phyloP scores from a whole-genome alignment of 1,140 invertebrate species.

The Lepidurus apus region DNA sequence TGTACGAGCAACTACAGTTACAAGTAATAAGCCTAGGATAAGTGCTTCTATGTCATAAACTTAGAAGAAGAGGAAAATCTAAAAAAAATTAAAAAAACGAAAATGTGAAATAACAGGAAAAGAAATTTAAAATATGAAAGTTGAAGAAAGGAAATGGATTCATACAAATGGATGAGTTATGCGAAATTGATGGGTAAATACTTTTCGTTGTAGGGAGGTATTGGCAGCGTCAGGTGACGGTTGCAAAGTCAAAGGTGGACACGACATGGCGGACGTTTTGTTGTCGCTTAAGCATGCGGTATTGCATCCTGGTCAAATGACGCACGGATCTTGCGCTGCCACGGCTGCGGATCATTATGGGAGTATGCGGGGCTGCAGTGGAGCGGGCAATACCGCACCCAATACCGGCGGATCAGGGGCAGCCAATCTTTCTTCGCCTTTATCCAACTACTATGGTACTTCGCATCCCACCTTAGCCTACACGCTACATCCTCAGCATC shows the following conservation, averaged over 20 bases:
- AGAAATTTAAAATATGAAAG: too few species aligned
- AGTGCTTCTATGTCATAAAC: too few species aligned
- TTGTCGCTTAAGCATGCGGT: conserved; percentile 80
- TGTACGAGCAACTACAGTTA: conserved; percentile 16
- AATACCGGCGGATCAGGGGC: neutral
- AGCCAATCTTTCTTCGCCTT: neutral
- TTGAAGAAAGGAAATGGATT: too few species aligned
- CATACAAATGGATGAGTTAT: too few species aligned
- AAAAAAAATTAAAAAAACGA: too few species aligned
- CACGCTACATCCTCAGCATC: conserved; percentile 32
- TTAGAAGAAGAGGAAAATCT: too few species aligned
- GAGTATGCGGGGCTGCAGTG: neutral
- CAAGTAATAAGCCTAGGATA: neutral
- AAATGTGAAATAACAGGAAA: too few species aligned
- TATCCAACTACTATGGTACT: neutral
- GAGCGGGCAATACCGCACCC: neutral
- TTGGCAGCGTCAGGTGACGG: neutral
- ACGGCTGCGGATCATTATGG: neutral
- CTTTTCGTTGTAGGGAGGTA: neutral
- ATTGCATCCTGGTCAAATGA: conserved; percentile 63
- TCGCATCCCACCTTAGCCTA: conserved; percentile 29
- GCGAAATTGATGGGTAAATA: neutral
- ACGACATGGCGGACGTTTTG: conserved; percentile 74
- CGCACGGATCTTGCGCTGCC: conserved; percentile 37
- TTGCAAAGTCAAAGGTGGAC: conserved; percentile 40